A percentile compares a stretch with the other conserved stretches of the same genome.
These are phyloP conservation scores for Cheilosia variabilis DNA, from an alignment of 2,888 invertebrate genomes.

Conservation along the genomic window DNA sequence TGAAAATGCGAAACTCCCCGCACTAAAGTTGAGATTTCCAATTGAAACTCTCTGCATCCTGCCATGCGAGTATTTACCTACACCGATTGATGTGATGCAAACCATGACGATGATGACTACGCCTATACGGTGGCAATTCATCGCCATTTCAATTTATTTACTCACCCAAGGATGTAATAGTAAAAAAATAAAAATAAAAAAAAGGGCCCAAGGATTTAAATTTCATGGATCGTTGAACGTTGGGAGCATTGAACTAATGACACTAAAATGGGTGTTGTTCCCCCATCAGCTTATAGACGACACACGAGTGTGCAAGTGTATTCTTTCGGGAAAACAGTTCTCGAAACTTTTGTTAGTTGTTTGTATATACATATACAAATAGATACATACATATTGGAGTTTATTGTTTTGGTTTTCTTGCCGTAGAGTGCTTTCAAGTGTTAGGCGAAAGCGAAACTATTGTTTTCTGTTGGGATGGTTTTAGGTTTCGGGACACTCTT, in stretches of 20 bases:
- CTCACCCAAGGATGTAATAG: constrained; percentile 52
- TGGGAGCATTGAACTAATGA: constrained; percentile 74
- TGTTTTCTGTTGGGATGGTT: constrained; percentile 12
- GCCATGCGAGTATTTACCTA: constrained; percentile 48
- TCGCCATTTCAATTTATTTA: constrained; percentile 72
- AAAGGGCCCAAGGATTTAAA: constrained; percentile 65
- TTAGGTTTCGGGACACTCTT: background rate
- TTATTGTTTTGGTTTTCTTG: background rate
- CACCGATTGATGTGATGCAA: constrained; percentile 47
- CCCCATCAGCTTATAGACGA: background rate
- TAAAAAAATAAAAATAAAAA: constrained; percentile 16
- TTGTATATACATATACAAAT: background rate
- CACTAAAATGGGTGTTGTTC: constrained; percentile 59
- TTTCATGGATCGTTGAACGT: constrained; percentile 70
- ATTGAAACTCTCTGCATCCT: constrained; percentile 52
- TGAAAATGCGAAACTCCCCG: constrained; percentile 7
- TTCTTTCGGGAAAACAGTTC: constrained; percentile 17
- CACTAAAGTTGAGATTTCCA: background rate
- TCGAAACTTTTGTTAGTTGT: constrained; percentile 14
- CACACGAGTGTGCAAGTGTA: constrained; percentile 4
- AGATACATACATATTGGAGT: background rate
- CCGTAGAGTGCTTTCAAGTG: constrained; percentile 17
- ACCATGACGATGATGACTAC: constrained; percentile 57
- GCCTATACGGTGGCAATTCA: constrained; percentile 65
- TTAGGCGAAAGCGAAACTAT: constrained; percentile 9